Conservation (phyloP, 2,113 vertebrate species). For the Lepus timidus region DNA sequence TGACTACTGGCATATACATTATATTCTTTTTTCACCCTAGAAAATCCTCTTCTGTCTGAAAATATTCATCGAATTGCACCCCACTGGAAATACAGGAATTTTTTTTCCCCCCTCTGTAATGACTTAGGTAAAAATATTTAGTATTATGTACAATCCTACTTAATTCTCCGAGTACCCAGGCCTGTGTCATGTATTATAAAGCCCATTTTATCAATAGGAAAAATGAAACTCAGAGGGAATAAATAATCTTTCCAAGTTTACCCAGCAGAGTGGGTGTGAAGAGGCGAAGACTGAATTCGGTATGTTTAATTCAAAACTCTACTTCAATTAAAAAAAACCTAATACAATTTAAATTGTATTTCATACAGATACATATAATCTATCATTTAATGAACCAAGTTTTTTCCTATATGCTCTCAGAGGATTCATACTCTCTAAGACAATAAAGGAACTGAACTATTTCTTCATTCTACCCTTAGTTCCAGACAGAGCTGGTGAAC, state of each 20-base stretch:
- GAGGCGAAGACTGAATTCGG: neutral
- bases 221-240: neutral
- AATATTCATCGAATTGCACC: neutral
- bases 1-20: neutral
- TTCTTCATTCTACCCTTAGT: neutral
- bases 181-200: neutral
- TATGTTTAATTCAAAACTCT: neutral
- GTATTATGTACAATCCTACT: neutral
- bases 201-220: neutral
- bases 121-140: neutral
- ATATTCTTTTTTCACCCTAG: neutral
- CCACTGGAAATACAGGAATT: neutral
- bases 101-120: neutral
- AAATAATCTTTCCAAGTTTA: neutral
- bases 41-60: neutral
- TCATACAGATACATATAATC: neutral
- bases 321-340: neutral
- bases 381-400: neutral
- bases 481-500: conserved; percentile 15
- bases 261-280: neutral
- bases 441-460: neutral
- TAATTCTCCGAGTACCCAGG: neutral
- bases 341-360: neutral
- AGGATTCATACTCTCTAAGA: neutral
- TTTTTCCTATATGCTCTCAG: neutral